phyloP scores from a whole-genome alignment of 2,797 vertebrate species.

The Diplodus puntazzo region DNA sequence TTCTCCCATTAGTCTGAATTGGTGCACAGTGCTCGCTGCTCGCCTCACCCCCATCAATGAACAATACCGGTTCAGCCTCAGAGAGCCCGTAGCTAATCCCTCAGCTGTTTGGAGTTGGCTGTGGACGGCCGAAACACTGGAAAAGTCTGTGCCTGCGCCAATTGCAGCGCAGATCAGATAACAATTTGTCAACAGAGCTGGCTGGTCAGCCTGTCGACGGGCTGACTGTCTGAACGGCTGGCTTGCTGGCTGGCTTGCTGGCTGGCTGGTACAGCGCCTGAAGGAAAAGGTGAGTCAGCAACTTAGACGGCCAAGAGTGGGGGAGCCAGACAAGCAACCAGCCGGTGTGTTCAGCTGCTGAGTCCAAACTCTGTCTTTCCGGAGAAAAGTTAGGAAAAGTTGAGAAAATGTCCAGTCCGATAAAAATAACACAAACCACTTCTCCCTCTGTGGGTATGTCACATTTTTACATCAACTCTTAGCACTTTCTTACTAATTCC shows the following conservation, averaged over 20 bases:
- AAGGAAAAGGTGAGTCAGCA: slow-evolving; percentile 75
- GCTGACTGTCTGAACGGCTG: slow-evolving; percentile 5
- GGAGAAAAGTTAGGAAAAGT: slow-evolving; percentile 45
- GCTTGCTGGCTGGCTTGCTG: slow-evolving; percentile 8
- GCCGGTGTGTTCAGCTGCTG: slow-evolving; percentile 28
- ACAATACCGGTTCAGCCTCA: slow-evolving; percentile 67
- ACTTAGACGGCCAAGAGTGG: slow-evolving; percentile 49
- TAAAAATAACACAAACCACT: not conserved
- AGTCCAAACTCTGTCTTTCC: slow-evolving; percentile 36
- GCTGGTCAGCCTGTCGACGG: not conserved
- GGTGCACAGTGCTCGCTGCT: slow-evolving; percentile 28
- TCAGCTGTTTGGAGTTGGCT: slow-evolving; percentile 77
- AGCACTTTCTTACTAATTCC: not conserved
- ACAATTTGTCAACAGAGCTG: slow-evolving; percentile 76
- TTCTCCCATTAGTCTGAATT: slow-evolving; percentile 56
- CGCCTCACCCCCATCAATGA: slow-evolving; percentile 48
- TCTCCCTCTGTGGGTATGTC: not conserved
- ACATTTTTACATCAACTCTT: not conserved
- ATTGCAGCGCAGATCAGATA: slow-evolving; percentile 74
- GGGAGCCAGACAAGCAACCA: slow-evolving; percentile 35
- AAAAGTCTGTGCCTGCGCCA: slow-evolving; percentile 63
- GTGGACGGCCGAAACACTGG: slow-evolving; percentile 61
- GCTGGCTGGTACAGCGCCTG: slow-evolving; percentile 50
- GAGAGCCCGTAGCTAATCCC: slow-evolving; percentile 64
- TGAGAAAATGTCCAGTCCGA: not conserved